Conservation (phyloP, 2,797 vertebrate species). For the Spea hammondii region DNA sequence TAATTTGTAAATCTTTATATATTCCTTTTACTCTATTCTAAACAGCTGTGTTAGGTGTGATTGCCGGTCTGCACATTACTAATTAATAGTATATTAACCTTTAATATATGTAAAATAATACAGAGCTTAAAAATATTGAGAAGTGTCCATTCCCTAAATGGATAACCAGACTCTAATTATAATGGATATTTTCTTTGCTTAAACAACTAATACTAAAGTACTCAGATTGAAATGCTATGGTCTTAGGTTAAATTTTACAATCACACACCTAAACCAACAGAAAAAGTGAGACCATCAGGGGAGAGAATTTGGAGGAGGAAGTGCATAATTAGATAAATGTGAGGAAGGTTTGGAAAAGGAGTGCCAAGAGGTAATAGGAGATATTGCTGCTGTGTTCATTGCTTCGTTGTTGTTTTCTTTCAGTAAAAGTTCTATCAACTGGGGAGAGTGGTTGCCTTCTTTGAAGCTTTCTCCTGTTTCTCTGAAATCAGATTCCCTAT, state of each 20-base stretch:
- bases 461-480: constrained; percentile 79
- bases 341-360: constrained; percentile 60
- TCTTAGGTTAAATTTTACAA: constrained; percentile 55
- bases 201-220: constrained; percentile 56
- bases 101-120: constrained; percentile 37
- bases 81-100: constrained; percentile 54
- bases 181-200: constrained; percentile 41
- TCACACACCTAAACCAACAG: constrained; percentile 78
- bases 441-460: constrained; percentile 72
- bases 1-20: background rate
- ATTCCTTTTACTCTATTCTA: constrained; percentile 1
- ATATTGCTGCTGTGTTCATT: constrained; percentile 66
- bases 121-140: constrained; percentile 33
- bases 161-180: constrained; percentile 54
- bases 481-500: constrained; percentile 76
- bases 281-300: constrained; percentile 56
- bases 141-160: constrained; percentile 52
- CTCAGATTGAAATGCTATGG: constrained; percentile 51
- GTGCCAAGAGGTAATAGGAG: constrained; percentile 61
- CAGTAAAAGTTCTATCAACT: constrained; percentile 71
- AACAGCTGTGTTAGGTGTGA: constrained; percentile 34
- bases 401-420: constrained; percentile 76
- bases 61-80: constrained; percentile 38
- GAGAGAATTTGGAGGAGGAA: constrained; percentile 59
- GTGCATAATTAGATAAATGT: constrained; percentile 59